Base-by-base conservation (phyloP, 2,113 vertebrate species). In the Lagopus muta region DNA sequence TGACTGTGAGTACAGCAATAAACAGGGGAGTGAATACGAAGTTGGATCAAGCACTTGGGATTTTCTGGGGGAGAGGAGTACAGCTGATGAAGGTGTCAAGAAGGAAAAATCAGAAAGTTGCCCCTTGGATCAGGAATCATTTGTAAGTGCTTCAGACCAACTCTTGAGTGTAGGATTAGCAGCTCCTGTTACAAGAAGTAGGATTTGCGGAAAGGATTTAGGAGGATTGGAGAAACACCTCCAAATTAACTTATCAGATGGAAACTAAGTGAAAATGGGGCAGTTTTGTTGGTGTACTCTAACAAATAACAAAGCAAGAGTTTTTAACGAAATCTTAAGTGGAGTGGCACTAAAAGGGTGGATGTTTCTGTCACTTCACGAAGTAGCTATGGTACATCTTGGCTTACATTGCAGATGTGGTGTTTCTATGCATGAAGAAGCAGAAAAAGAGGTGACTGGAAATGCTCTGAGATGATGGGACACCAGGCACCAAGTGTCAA, bases 391-490 rank as follows among this genome's bases (percentile, higher is more conserved):
- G 27, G 27, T 28, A 14, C 40, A 22, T 36, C 13, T 4, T 5
- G 22, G 16, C 20, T 60, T 6, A 38, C 0, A 0, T 3, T 38
- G 24, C 32, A 40, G 64, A 40, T 13, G 4, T 36, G 18, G 17
- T 14, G 13, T 28, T 52, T 13, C 19, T n/a, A 3, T 1, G 4
- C 1, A 3, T 24, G 4, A 13, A 27, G 58, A 40, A 66, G 40
- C 36, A 24, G 32, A 8, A 21, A 14, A 54, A 38, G 54, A 32
- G 19, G 47, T 8, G 47, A 4, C 5, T 3, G 6, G 2, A 6
- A 25, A 22, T 2, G 2, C 10, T 22, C 7, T 4, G 0, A 0
- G 19, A 22, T 30, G 38, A 6, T 9, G 60, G 32, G 58, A 8
- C 14, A 20, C 3, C 25, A 16, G 45, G 4, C 45, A 32, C 36